Evolutionary conservation across 2,113 vertebrate species (phyloP).

Genomic region (Polyodon spathula): DNA sequence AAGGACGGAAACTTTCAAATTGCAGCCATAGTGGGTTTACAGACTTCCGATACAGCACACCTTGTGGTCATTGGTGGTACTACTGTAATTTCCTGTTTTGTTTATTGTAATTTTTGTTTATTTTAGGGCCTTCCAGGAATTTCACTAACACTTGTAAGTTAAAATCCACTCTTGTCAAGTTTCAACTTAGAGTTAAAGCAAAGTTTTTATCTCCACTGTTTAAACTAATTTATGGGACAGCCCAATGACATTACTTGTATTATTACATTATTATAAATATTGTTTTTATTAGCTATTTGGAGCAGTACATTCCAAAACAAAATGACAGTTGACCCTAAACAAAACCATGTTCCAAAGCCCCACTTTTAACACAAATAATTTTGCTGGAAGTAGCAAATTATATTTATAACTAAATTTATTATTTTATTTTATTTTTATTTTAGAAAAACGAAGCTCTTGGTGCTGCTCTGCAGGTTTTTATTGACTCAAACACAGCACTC

Average conservation of each 20-base stretch:
- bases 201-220: neutral
- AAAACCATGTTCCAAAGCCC: too few relatives aligned
- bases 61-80: too few relatives aligned
- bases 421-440: slow-evolving; percentile 22
- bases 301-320: too few relatives aligned
- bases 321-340: too few relatives aligned
- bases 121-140: slow-evolving; percentile 62
- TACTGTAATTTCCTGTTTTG: neutral
- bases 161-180: slow-evolving; percentile 11
- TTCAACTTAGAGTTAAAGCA: slow-evolving; percentile 2
- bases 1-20: too few relatives aligned
- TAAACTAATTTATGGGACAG: too few relatives aligned
- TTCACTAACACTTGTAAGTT: slow-evolving; percentile 69
- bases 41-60: too few relatives aligned
- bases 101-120: neutral
- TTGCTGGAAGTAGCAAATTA: neutral
- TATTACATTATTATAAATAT: too few relatives aligned
- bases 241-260: too few relatives aligned
- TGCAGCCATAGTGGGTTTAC: too few relatives aligned
- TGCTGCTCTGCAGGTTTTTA: slow-evolving; percentile 57
- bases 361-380: too few relatives aligned
- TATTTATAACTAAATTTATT: slow-evolving; percentile 18
- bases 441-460: slow-evolving; percentile 65
- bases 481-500: slow-evolving; percentile 54
- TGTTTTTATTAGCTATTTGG: neutral